These are phyloP conservation scores for Armadillidium nasatum DNA, from an alignment of 1,140 invertebrate species.

Conservation along the genomic window DNA sequence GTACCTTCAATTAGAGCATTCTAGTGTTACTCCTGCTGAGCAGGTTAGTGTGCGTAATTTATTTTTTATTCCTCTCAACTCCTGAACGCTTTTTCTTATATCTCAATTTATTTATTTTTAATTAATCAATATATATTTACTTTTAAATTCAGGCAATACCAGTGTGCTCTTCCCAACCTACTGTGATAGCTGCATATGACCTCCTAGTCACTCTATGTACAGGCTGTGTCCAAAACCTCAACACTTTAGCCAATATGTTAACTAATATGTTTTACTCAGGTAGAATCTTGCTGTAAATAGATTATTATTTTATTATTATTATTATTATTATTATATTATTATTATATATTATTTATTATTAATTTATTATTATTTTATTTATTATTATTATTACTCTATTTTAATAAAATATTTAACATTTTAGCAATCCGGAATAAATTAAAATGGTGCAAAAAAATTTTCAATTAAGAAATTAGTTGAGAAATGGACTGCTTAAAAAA, in stretches of 20 bases:
- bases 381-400: too few relatives aligned
- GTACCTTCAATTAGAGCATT: constrained; percentile 71
- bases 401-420: too few relatives aligned
- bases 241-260: constrained; percentile 76
- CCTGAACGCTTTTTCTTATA: too few relatives aligned
- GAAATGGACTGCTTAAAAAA: too few relatives aligned
- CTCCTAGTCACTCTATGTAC: constrained; percentile 81
- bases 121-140: too few relatives aligned
- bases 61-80: too few relatives aligned
- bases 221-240: constrained; percentile 85
- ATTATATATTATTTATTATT: not conserved
- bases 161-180: constrained; percentile 79
- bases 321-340: not conserved
- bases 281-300: constrained; percentile 48
- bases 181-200: constrained; percentile 86
- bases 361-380: too few relatives aligned
- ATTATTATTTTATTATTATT: constrained; percentile 22
- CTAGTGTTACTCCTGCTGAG: constrained; percentile 59
- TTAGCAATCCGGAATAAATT: too few relatives aligned
- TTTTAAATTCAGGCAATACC: constrained; percentile 55
- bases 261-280: constrained; percentile 89
- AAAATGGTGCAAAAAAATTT: too few relatives aligned
- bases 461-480: too few relatives aligned
- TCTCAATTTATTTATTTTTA: too few relatives aligned
- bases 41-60: constrained; percentile 54